These are phyloP conservation scores for Pungitius pungitius DNA, from an alignment of 2,113 vertebrate species.

Conservation along the genomic window DNA sequence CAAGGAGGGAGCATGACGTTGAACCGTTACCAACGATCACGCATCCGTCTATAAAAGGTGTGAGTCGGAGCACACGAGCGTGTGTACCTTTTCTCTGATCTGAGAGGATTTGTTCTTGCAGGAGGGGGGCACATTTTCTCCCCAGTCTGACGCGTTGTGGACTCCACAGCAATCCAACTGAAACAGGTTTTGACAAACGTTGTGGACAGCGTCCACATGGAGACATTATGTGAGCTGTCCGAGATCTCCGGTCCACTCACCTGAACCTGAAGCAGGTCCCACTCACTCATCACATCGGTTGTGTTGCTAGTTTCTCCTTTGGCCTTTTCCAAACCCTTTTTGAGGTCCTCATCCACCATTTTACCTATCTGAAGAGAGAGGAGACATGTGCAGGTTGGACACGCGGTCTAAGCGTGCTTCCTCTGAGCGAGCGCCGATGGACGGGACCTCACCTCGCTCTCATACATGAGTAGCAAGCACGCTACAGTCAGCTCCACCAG, in stretches of 20 bases:
- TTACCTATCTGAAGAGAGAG: conserved; percentile 42
- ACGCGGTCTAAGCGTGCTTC: neutral
- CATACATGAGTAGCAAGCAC: conserved; percentile 83
- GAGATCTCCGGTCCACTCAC: conserved; percentile 53
- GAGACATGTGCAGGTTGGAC: neutral
- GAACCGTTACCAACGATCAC: neutral
- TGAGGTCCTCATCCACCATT: conserved; percentile 31
- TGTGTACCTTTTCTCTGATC: conserved; percentile 31
- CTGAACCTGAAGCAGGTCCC: conserved; percentile 59
- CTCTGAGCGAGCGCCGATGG: neutral
- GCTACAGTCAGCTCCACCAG: conserved; percentile 82
- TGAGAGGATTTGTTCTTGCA: too few species aligned
- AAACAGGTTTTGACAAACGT: neutral
- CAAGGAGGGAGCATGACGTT: neutral
- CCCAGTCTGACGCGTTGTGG: conserved; percentile 58
- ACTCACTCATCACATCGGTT: conserved; percentile 36
- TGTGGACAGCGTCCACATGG: neutral
- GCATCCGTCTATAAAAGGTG: neutral
- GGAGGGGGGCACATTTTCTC: neutral
- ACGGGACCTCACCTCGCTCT: conserved; percentile 69
- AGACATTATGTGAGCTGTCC: neutral
- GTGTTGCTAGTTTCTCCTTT: neutral
- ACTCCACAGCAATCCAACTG: conserved; percentile 80
- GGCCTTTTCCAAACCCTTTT: accelerated
- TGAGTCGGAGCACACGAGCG: neutral